Base-by-base conservation (phyloP, 2,888 invertebrate species). In the Calameuta filiformis region DNA sequence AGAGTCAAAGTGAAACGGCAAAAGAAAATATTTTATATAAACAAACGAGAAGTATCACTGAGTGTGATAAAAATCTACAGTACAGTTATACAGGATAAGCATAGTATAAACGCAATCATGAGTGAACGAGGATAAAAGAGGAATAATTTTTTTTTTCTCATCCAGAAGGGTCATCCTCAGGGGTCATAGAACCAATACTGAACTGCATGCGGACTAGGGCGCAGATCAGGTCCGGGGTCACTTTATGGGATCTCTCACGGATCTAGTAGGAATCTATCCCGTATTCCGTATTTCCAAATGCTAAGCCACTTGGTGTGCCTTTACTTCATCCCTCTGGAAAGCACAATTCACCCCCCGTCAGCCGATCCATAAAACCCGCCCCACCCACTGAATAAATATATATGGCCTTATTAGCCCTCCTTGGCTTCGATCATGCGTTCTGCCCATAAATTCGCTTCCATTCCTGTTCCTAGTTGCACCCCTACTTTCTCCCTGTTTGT, bases 161-260 rank as follows among this genome's bases (percentile, higher is more conserved):
- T 40, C 15, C 40, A 15, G 40, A 40, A 40, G 40, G 40, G 40
- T 40, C 40, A 40, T 40, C 40, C 40, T 40, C 40, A 4, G 40
- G 40, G 40, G 40, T 40, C 40, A 40, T 40, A 40, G 40, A 40
- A 40, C 15, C 40, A 15, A 40, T 40, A 40, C 40, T 15, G 40
- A 40, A 40, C 40, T 40, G 40, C 40, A 40, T 40, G 40, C 40
- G 40, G 15, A 40, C 40, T 40, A 40, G 40, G 40, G 40, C 40
- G 40, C 15, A 40, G 40, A 40, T 40, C 40, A 15, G 40, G 15
- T 82, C 84, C 84, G 83, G 87, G 90, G 90, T 89, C 87, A 90
- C 86, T 90, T 90, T 89, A 90, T 90, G 89, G 88, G 87, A 84
- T 89, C 90, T 88, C 87, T 85, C 88, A 85, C 84, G 84, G 89